A percentile compares a stretch with the other conserved stretches of the same genome.
These are phyloP conservation scores for Junonia oenone DNA, from an alignment of 2,888 invertebrate species.

Conservation along the genomic window DNA sequence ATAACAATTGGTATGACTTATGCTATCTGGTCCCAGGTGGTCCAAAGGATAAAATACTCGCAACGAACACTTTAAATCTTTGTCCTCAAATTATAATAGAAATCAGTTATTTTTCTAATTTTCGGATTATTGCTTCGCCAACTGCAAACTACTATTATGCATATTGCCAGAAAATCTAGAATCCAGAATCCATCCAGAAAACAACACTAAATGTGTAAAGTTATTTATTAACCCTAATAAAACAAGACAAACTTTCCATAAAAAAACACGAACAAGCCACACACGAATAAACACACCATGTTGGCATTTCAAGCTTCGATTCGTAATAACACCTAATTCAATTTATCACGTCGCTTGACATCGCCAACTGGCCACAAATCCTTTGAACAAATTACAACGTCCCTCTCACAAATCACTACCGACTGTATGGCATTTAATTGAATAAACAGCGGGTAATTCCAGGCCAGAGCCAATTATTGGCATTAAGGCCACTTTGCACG, in stretches of 20 bases:
- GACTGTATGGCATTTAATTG: conserved; percentile 27
- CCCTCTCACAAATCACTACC: conserved; percentile 23
- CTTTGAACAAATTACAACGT: conserved; percentile 13
- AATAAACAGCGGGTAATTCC: conserved; percentile 24
- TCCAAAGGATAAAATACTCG: too few relatives aligned
- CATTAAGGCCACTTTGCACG: conserved; percentile 15
- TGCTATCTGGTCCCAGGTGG: too few relatives aligned
- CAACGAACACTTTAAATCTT: too few relatives aligned
- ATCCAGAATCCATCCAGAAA: too few relatives aligned
- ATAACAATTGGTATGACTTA: too few relatives aligned
- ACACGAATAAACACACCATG: not conserved
- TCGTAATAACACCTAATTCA: not conserved
- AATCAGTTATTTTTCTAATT: too few relatives aligned
- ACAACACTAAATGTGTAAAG: not conserved
- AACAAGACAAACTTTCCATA: not conserved
- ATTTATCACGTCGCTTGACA: not conserved
- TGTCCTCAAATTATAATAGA: too few relatives aligned
- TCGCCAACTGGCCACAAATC: conserved; percentile 2
- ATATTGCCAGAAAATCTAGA: too few relatives aligned
- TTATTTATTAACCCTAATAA: not conserved
- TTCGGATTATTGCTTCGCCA: too few relatives aligned
- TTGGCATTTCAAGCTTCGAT: not conserved
- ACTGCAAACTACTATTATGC: too few relatives aligned
- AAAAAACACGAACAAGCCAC: not conserved
- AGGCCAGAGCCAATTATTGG: conserved; percentile 26